Evolutionary conservation across 2,113 vertebrate genomes (phyloP).

Genomic region (Rhea pennata): DNA sequence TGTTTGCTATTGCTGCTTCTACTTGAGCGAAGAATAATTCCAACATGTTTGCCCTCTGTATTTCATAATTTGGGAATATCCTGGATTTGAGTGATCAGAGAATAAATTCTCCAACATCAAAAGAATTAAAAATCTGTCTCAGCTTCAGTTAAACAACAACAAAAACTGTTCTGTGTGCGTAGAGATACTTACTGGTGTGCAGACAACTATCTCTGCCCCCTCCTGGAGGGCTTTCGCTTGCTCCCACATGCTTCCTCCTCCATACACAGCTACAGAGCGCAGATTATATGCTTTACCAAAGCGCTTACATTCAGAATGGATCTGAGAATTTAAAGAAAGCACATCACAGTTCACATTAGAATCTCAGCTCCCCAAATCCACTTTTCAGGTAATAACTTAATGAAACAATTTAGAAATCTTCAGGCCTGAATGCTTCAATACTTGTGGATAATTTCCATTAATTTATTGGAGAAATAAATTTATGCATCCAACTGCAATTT

Average conservation of each 20-base stretch:
- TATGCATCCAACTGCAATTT: neutral
- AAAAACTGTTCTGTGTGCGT: neutral
- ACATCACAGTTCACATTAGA: neutral
- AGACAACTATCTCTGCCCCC: slow-evolving; percentile 98
- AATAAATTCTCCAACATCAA: neutral
- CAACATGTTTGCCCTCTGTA: neutral
- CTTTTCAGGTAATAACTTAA: neutral
- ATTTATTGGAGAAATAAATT: neutral
- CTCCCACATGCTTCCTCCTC: slow-evolving; percentile 99
- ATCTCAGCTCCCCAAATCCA: neutral
- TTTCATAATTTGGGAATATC: neutral
- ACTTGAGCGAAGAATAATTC: neutral
- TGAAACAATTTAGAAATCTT: neutral
- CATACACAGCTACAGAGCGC: slow-evolving; percentile 96
- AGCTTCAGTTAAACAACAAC: neutral
- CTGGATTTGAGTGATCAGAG: neutral
- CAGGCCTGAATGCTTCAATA: neutral
- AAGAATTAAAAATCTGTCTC: neutral
- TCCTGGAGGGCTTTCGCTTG: slow-evolving; percentile 98
- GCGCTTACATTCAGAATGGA: slow-evolving; percentile 96
- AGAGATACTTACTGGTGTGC: slow-evolving; percentile 91
- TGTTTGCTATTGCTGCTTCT: neutral
- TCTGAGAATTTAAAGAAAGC: slow-evolving; percentile 72
- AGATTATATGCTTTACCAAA: slow-evolving; percentile 97
- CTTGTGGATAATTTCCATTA: neutral